phyloP scores from a whole-genome alignment of 2,797 vertebrate species.

The Octomys mimax region DNA sequence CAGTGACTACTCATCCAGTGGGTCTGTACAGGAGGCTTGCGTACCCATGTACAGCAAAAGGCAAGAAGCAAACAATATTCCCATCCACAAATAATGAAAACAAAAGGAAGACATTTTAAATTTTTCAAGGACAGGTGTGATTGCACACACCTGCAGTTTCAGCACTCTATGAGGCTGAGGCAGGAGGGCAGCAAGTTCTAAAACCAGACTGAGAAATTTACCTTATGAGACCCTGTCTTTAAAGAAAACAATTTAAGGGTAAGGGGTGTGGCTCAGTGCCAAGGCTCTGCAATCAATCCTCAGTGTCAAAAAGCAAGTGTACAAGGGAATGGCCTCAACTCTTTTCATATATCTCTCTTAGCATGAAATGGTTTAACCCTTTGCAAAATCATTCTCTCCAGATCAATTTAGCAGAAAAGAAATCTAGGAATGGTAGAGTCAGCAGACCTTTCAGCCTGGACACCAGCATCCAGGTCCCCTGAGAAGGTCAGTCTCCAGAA shows the following conservation, averaged over 20 bases:
- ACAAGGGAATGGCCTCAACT: background rate
- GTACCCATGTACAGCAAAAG: background rate
- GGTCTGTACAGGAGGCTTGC: fast-evolving
- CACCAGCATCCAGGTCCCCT: background rate
- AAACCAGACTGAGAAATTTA: background rate
- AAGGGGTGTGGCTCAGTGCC: background rate
- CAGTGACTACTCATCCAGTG: fast-evolving
- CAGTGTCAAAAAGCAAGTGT: background rate
- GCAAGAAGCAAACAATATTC: background rate
- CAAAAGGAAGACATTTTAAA: background rate
- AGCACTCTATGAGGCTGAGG: background rate
- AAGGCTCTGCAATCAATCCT: background rate
- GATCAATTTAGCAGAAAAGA: background rate
- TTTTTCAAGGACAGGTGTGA: background rate
- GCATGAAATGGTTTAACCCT: background rate
- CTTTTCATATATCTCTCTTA: background rate
- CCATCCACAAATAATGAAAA: conserved; percentile 1
- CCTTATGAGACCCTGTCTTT: background rate
- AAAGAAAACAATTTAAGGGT: background rate
- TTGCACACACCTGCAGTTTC: background rate
- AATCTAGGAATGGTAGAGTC: background rate
- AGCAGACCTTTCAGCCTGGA: background rate
- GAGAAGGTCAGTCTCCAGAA: background rate
- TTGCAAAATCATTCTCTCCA: background rate
- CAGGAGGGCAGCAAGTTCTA: background rate